Base-by-base conservation (phyloP, 2,113 vertebrate genomes). In the Scopus umbretta region DNA sequence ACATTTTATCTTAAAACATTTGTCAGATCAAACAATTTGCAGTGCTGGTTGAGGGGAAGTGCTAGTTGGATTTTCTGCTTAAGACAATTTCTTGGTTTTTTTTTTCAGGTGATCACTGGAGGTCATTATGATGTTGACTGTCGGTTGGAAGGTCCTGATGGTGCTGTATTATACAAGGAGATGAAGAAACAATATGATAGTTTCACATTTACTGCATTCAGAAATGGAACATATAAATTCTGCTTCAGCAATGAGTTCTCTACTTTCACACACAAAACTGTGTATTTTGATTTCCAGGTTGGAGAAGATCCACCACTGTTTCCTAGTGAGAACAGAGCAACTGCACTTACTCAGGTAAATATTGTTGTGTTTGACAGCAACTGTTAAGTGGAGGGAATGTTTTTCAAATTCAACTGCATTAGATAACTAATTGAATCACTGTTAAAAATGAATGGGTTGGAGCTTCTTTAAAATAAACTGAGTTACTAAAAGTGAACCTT, bases 171-270 rank as follows among this genome's bases (percentile, higher is more conserved):
- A 6, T 99, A 99, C 96, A 99, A 99, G 76, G 99, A 99, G 96
- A 99, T 99, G 99, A 99, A 99, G 97, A 99, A 99, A 87, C 99
- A 99, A 91, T 99, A 99, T 67, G 99, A 99, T 96, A 99, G 99
- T 90, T 99, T 99, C 85, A 99, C 99, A 5, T 99, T 99, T 96
- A 99, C 99, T 22, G 99, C 99, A 58, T 98, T 98, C 87, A 99
- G 96, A 93, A 99, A 99, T 36, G 99, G 99, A 95, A 99, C 99
- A 27, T 99, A 98, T 97, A 99, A 99, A 97, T 99, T 99, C 98
- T 99, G 99, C 97, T 99, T 99, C 98, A 99, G 99, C 96, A 99
- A 99, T 68, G 99, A 99, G 93, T 99, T 99, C 96, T 99, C 99
- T 91, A 99, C 99, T 86, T 99, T 99, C 95, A 99, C 99, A 22